Evolutionary conservation across 1,140 invertebrate genomes (phyloP).

Genomic region (Sitodiplosis mosellana): DNA sequence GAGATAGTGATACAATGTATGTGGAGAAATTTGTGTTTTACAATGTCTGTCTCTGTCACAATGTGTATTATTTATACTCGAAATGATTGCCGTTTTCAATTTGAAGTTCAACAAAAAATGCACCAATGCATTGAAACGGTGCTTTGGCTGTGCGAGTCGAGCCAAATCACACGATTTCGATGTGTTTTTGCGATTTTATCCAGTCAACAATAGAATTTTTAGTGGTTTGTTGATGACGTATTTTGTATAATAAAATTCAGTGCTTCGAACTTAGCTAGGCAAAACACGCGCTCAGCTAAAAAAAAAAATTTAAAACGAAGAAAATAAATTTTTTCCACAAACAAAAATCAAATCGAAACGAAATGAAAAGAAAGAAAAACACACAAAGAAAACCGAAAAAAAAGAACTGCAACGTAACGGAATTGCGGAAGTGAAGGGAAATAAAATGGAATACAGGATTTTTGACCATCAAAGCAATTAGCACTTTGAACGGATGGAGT

Average conservation of each 20-base stretch:
- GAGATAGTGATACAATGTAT: too few species aligned
- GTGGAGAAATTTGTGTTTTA: too few species aligned
- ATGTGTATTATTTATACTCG: not conserved
- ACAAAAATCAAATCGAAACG: not conserved
- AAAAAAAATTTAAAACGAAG: not conserved
- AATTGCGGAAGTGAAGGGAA: conserved; percentile 26
- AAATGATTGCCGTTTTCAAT: not conserved
- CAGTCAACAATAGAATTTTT: conserved; percentile 1
- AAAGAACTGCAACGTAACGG: not conserved
- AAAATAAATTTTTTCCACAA: not conserved
- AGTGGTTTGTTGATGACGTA: not conserved
- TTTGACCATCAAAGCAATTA: conserved; percentile 34
- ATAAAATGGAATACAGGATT: conserved; percentile 35
- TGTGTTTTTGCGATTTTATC: not conserved
- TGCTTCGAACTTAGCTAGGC: conserved; percentile 6
- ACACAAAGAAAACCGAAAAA: not conserved
- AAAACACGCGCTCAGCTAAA: not conserved
- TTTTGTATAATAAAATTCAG: conserved; percentile 1
- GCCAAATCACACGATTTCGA: not conserved
- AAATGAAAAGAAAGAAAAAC: not conserved
- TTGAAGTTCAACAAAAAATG: too few species aligned
- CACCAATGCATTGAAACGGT: not conserved
- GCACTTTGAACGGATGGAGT: too few species aligned
- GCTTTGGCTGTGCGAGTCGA: too few species aligned
- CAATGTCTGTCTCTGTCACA: not conserved